A percentile compares a stretch with the other conserved stretches of the same genome.
Conservation (phyloP, 1,140 invertebrate genomes). For the Drosophila ironensis region DNA sequence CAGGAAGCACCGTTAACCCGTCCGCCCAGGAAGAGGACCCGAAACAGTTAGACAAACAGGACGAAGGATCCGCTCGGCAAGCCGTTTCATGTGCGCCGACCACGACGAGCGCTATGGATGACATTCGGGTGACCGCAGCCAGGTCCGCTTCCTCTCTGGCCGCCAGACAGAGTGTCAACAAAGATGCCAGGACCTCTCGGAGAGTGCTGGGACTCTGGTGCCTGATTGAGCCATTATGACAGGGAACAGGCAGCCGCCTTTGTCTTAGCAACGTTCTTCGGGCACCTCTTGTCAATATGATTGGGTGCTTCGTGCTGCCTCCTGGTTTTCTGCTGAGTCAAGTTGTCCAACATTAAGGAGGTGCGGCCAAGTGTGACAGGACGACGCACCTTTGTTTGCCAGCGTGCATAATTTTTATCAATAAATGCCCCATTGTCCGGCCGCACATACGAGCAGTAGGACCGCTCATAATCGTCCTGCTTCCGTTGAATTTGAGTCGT, state of each 20-base stretch:
- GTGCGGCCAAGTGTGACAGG: conserved; percentile 13
- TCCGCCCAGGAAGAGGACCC: neutral
- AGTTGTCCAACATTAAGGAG: conserved; percentile 58
- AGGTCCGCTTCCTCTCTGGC: conserved; percentile 4
- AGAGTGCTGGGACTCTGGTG: conserved; percentile 8
- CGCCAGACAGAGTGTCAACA: conserved; percentile 36
- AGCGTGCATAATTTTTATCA: conserved; percentile 77
- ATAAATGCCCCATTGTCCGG: conserved; percentile 53
- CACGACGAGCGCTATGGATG: conserved; percentile 16
- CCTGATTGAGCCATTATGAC: conserved; percentile 74
- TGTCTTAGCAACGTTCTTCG: conserved; percentile 4
- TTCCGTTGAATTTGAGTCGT: conserved; percentile 52
- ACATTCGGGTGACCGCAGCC: conserved; percentile 23
- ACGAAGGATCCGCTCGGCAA: neutral
- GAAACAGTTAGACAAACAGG: conserved; percentile 33
- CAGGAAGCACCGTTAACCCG: conserved; percentile 7
- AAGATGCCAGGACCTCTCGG: neutral
- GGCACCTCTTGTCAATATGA: conserved; percentile 11
- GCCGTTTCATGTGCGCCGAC: conserved; percentile 26
- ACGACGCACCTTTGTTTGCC: conserved; percentile 42
- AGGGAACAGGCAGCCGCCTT: conserved; percentile 19
- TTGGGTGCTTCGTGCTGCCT: neutral
- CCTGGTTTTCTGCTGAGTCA: conserved; percentile 71
- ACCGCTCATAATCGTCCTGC: conserved; percentile 43
- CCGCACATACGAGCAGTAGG: conserved; percentile 17